phyloP scores from a whole-genome alignment of 1,140 invertebrate species.

The Drosophila arawakana region DNA sequence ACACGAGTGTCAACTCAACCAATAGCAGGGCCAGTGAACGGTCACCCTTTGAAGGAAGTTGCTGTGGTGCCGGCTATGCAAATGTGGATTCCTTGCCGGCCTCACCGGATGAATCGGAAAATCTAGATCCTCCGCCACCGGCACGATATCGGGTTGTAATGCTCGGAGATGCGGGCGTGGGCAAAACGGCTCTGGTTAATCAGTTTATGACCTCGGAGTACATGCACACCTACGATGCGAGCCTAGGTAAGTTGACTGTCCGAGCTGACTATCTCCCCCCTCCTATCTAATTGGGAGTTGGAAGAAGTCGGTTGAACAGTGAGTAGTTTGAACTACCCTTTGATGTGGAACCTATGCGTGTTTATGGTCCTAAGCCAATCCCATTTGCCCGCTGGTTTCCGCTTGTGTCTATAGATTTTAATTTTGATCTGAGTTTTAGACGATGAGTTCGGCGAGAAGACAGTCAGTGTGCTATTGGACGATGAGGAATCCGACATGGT shows the following conservation, averaged over 20 bases:
- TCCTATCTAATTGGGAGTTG: not conserved
- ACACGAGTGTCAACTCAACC: constrained; percentile 93
- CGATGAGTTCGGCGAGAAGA: constrained; percentile 96
- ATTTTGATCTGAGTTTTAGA: constrained; percentile 88
- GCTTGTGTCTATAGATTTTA: constrained; percentile 77
- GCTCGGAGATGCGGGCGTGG: constrained; percentile 93
- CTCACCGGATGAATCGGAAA: constrained; percentile 86
- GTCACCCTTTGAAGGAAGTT: constrained; percentile 93
- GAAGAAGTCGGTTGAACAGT: constrained; percentile 9
- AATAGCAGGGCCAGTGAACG: constrained; percentile 92
- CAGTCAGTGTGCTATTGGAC: constrained; percentile 95
- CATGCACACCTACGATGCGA: constrained; percentile 96
- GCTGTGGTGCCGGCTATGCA: constrained; percentile 91
- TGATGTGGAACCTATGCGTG: constrained; percentile 74
- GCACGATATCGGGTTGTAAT: constrained; percentile 90
- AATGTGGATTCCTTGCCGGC: constrained; percentile 89
- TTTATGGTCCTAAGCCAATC: constrained; percentile 57
- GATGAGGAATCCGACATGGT: constrained; percentile 96
- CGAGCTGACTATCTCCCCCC: not conserved
- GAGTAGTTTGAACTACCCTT: constrained; percentile 51
- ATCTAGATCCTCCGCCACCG: constrained; percentile 79
- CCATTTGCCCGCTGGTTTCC: constrained; percentile 63
- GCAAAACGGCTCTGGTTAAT: constrained; percentile 94
- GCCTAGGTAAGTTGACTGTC: constrained; percentile 88
- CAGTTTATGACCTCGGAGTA: constrained; percentile 98